A percentile compares a stretch with the other conserved stretches of the same genome.
These are phyloP conservation scores for Ellobius talpinus DNA, from an alignment of 2,113 vertebrate species.

Conservation along the genomic window DNA sequence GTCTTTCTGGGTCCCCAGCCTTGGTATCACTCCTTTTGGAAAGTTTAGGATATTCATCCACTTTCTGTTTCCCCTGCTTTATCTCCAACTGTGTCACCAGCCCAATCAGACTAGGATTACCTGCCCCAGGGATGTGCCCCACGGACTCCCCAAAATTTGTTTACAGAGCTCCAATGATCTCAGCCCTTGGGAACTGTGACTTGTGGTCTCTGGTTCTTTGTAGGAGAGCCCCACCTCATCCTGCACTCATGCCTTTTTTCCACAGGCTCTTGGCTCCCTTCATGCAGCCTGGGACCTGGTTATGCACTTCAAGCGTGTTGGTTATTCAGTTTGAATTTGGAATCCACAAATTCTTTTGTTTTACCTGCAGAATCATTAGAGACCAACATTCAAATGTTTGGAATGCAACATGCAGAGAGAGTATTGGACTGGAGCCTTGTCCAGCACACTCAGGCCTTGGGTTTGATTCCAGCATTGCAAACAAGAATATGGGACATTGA, in stretches of 20 bases:
- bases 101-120: background rate
- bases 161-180: background rate
- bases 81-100: background rate
- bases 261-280: background rate
- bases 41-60: background rate
- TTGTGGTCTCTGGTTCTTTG: background rate
- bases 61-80: background rate
- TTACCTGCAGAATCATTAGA: background rate
- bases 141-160: background rate
- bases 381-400: background rate
- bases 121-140: background rate
- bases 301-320: background rate
- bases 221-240: background rate
- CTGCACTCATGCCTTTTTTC: rapidly evolving
- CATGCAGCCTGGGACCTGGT: background rate
- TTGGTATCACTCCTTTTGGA: background rate
- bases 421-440: too few species aligned
- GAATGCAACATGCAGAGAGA: background rate
- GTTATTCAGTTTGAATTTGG: background rate
- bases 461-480: too few species aligned
- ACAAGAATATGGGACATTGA: background rate
- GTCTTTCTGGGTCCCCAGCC: background rate
- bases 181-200: background rate
- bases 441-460: background rate
- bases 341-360: background rate